Evolutionary conservation across 2,113 vertebrate genomes (phyloP), one percentile per base, ranked within the genome.

Genomic region (Alethe diademata): DNA sequence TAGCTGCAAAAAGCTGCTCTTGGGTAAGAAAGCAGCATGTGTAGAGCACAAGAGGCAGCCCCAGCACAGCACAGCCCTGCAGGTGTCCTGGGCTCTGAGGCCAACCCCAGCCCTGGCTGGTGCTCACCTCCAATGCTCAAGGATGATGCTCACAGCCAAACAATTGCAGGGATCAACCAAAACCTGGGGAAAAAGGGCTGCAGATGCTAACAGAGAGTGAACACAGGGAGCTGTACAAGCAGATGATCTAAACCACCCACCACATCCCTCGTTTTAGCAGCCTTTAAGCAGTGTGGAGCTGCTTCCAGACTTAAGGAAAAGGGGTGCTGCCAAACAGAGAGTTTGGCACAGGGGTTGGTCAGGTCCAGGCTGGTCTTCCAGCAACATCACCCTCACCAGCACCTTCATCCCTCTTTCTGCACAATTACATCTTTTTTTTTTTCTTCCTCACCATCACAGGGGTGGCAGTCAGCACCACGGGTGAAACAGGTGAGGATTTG

Each of bases 291-390:
- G 50, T 3, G 1, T 7, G 66, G 6, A 23, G 53, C 79, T 76
- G 43, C 64, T 88, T 26, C 65, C 78, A 91, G 78, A 53, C 65
- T 35, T 35, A 8, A 54, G 25, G 71, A 33, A 86, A 64, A 72
- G 0, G 0, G 45, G 23, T 4, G 19, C n/a, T 72, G 80, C 64
- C 62, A 60, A 50, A 38, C n/a, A n/a, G n/a, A 25, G 79, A 67
- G 60, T 40, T 33, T 4, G 31, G 65, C 35, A 66, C 4, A 1
- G 33, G 38, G 17, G 16, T 40, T 65, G 78, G 26, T 36, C 51
- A n/a, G 58, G 47, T 58, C 36, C 14, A 4, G 8, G n/a, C 14
- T 4, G 18, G 26, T 64, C 48, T 78, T 62, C 51, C 24, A 28
- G 78, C 82, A 84, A 58, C 74, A 71, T 43, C 40, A 1, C 14